Conservation (phyloP, 1,140 invertebrate genomes). For the Drosophila mayri region DNA sequence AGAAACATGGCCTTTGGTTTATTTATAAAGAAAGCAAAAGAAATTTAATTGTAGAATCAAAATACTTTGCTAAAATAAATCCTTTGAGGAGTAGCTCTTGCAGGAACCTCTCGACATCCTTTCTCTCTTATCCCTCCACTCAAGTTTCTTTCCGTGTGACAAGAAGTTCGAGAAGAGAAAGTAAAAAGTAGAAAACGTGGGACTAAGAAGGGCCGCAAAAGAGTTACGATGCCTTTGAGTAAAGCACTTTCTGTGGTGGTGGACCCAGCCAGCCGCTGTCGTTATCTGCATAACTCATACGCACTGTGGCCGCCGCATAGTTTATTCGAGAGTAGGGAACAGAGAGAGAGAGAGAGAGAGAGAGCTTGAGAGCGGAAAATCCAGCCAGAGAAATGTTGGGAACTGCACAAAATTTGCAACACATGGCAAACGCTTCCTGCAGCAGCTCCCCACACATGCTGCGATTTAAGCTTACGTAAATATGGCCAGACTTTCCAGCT, state of each 20-base stretch:
- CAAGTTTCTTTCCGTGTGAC: slow-evolving; percentile 17
- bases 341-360: slow-evolving; percentile 2
- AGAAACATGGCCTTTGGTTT: neutral
- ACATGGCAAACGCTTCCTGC: slow-evolving; percentile 28
- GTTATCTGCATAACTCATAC: slow-evolving; percentile 77
- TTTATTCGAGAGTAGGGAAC: slow-evolving; percentile 48
- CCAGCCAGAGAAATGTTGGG: slow-evolving; percentile 11
- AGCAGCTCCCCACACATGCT: slow-evolving; percentile 25
- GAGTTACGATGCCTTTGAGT: slow-evolving; percentile 71
- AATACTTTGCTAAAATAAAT: neutral
- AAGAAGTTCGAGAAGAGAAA: slow-evolving; percentile 6
- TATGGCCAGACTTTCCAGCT: slow-evolving; percentile 45
- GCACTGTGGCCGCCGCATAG: slow-evolving; percentile 54
- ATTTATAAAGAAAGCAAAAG: fast-evolving
- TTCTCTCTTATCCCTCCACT: too few species aligned
- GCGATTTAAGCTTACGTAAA: slow-evolving; percentile 61
- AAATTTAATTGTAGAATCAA: neutral
- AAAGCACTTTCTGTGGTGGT: slow-evolving; percentile 63
- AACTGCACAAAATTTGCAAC: slow-evolving; percentile 55
- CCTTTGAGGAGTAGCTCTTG: neutral
- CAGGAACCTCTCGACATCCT: too few species aligned
- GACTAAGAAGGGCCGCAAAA: slow-evolving; percentile 24
- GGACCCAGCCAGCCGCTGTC: slow-evolving; percentile 29
- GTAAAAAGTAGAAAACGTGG: slow-evolving; percentile 4
- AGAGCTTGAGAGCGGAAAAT: slow-evolving; percentile 1